Evolutionary conservation across 2,888 invertebrate species (phyloP).

Genomic region (Caradrina clavipalpis): DNA sequence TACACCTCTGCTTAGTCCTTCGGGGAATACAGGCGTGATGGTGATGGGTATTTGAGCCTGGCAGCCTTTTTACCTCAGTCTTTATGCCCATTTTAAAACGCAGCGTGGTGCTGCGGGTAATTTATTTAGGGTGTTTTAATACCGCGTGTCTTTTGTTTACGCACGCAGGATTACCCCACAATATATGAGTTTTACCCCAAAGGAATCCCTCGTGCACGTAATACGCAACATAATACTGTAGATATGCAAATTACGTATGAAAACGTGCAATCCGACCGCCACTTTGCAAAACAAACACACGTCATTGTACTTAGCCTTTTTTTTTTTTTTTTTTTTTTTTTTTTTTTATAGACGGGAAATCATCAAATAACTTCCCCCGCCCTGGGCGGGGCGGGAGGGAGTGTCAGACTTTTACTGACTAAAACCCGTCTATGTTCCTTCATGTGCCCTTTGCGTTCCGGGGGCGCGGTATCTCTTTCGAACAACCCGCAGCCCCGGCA

Average conservation of each 20-base stretch:
- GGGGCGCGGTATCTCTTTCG: too few species aligned
- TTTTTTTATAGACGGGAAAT: too few species aligned
- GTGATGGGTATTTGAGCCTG: not conserved
- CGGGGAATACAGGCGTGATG: too few species aligned
- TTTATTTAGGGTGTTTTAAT: not conserved
- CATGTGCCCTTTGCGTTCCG: too few species aligned
- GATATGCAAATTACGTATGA: conserved; percentile 29
- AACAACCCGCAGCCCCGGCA: too few species aligned
- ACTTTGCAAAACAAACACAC: conserved; percentile 7
- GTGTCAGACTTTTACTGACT: too few species aligned
- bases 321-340: too few species aligned
- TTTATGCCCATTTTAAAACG: not conserved
- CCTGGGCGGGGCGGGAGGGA: too few species aligned
- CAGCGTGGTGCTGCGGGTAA: not conserved
- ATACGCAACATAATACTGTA: conserved; percentile 12
- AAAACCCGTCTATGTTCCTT: too few species aligned
- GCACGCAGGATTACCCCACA: not conserved
- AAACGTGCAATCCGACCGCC: not conserved
- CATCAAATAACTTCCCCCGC: too few species aligned
- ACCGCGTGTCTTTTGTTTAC: conserved; percentile 11
- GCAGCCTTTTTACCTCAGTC: not conserved
- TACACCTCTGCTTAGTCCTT: too few species aligned
- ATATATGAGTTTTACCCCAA: conserved; percentile 7
- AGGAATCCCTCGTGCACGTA: not conserved
- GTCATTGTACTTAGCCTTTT: not conserved